Evolutionary conservation across 2,888 invertebrate species (phyloP).

Genomic region (Scelioninae gen. 1): DNA sequence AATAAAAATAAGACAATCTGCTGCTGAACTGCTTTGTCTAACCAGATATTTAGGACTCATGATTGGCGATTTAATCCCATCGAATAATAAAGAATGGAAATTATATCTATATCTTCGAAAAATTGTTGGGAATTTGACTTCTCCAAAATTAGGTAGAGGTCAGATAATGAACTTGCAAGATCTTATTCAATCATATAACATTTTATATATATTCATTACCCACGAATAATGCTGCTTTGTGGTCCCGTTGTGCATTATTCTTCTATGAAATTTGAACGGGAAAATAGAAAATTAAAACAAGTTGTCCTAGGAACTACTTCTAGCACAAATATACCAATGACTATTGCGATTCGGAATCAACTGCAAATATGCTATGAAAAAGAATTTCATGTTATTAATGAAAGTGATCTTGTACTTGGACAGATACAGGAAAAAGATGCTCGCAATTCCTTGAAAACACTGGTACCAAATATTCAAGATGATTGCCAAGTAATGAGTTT

Average conservation of each 20-base stretch:
- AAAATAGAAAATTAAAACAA: slow-evolving; percentile 44
- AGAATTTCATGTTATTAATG: neutral
- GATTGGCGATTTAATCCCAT: neutral
- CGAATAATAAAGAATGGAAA: slow-evolving; percentile 6
- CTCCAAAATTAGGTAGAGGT: slow-evolving; percentile 3
- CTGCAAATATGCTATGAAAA: slow-evolving; percentile 25
- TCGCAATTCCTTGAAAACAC: neutral
- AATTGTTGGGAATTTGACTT: slow-evolving; percentile 3
- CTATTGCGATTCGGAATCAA: slow-evolving; percentile 20
- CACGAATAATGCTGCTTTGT: slow-evolving; percentile 37
- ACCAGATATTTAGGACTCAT: slow-evolving; percentile 7
- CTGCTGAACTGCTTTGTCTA: slow-evolving; percentile 9
- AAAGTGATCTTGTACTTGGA: slow-evolving; percentile 11
- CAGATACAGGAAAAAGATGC: neutral
- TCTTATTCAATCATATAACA: neutral
- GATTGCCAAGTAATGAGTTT: neutral
- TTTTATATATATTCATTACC: slow-evolving; percentile 44
- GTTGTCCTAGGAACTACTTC: neutral
- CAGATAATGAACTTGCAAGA: neutral
- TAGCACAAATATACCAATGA: slow-evolving; percentile 15
- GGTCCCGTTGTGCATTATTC: slow-evolving; percentile 56
- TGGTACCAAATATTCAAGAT: neutral
- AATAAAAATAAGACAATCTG: slow-evolving; percentile 8
- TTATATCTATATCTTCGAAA: slow-evolving; percentile 5
- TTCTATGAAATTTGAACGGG: slow-evolving; percentile 42